Base-by-base conservation (phyloP, 2,888 invertebrate species). In the Volucella inanis region DNA sequence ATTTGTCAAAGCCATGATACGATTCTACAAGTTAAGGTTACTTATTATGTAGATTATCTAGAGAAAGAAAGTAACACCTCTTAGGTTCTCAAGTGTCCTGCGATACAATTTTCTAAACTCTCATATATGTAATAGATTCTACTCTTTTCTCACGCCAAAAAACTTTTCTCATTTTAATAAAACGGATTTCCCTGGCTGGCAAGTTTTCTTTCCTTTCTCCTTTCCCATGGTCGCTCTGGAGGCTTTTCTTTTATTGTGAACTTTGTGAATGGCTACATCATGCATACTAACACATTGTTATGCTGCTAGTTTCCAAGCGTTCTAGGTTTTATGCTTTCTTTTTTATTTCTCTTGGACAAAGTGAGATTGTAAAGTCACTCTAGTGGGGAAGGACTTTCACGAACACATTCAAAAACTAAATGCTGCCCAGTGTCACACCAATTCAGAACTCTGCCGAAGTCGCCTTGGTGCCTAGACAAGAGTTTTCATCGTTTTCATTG, bases 91-190 rank as follows among this genome's bases (percentile, higher is more conserved):
- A 31, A 31, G 31, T 31, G 67, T 22, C 61, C 14, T 50, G 57
- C 15, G 67, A 61, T 62, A 61, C 65, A 67, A 78, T 49, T 78
- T 14, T 49, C 22, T 59, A 70, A 59, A 11, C 59, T 62, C 70
- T 81, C 65, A 61, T 71, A 45, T 55, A 22, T 22, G 18, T 22
- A 22, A 3, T 67, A 57, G n/a, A 31, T 52, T 70, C 49, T 45
- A 62, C 31, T 31, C 18, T 79, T 80, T 84, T 80, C 70, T 80
- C 75, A 47, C 65, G 64, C 59, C 75, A 75, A 80, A n/a, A 68
- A 80, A 76, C 64, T 80, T 79, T 84, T 80, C 79, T 62, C 83
- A 79, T 74, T 79, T 84, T 65, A 75, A 80, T 71, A 57, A 84
- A 84, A 75, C 59, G 52, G 47, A 75, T 71, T 64, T 61, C 70